A percentile compares a stretch with the other conserved stretches of the same genome.
Evolutionary conservation across 2,888 invertebrate species (phyloP).

Genomic region (Aquatica leii): DNA sequence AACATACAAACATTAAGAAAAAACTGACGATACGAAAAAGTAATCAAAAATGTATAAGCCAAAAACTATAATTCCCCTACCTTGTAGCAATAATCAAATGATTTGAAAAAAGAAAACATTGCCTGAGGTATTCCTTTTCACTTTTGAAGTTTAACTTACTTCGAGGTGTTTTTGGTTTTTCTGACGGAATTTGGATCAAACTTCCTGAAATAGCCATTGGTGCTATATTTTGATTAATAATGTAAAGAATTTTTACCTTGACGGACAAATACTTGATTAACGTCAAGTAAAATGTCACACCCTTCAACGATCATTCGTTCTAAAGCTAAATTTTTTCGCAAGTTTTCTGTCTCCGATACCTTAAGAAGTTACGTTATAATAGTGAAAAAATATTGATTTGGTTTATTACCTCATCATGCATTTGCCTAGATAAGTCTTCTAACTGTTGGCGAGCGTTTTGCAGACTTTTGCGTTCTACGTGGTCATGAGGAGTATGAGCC

Average conservation of each 20-base stretch:
- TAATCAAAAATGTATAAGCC: no score
- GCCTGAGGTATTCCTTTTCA: constrained; percentile 76
- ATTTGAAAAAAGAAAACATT: constrained; percentile 91
- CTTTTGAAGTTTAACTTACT: constrained; percentile 70
- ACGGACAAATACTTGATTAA: constrained; percentile 91
- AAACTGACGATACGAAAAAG: no score
- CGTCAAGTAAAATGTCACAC: constrained; percentile 90
- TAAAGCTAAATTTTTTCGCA: constrained; percentile 89
- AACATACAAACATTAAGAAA: no score
- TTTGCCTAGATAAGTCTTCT: constrained; percentile 84
- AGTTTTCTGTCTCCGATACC: constrained; percentile 92
- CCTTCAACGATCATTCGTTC: constrained; percentile 95
- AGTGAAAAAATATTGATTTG: no score
- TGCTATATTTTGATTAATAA: neutral
- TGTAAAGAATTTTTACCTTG: constrained; percentile 69
- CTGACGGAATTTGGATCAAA: constrained; percentile 75
- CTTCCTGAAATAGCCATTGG: constrained; percentile 67
- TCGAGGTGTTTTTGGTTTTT: constrained; percentile 67
- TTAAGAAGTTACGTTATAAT: constrained; percentile 52
- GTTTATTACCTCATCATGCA: constrained; percentile 82
- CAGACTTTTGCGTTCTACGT: constrained; percentile 88
- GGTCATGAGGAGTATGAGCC: constrained; percentile 93
- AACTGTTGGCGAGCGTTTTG: constrained; percentile 88
- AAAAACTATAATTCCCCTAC: constrained; percentile 54
- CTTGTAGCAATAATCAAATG: constrained; percentile 85